Evolutionary conservation across 2,797 vertebrate genomes (phyloP).

Genomic region (Pantherophis alleghaniensis): DNA sequence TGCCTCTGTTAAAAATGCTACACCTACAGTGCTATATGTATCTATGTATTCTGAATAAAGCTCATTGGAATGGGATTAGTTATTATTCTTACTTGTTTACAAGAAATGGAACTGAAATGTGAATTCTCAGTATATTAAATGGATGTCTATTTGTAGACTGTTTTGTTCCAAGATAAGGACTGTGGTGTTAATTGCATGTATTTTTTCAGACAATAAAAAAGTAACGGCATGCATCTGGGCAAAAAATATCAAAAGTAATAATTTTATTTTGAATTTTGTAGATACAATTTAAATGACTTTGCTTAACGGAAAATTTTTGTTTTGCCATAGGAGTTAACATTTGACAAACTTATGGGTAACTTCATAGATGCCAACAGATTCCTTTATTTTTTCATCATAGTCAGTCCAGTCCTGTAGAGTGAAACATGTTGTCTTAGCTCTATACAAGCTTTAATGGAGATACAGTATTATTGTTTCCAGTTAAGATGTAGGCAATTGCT

Average conservation of each 20-base stretch:
- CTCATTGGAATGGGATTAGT: neutral
- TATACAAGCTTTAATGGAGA: neutral
- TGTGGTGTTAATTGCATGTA: neutral
- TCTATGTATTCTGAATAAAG: neutral
- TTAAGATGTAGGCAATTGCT: slow-evolving; percentile 1
- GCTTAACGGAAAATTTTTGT: slow-evolving; percentile 13
- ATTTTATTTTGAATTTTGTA: slow-evolving; percentile 42
- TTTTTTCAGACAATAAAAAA: neutral
- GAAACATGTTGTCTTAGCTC: slow-evolving; percentile 50
- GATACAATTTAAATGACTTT: slow-evolving; percentile 23
- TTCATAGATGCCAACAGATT: slow-evolving; percentile 96
- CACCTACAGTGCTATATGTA: neutral
- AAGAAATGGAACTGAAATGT: slow-evolving; percentile 28
- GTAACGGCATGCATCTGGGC: neutral
- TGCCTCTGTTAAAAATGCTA: slow-evolving; percentile 47
- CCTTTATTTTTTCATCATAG: slow-evolving; percentile 90
- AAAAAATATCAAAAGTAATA: slow-evolving; percentile 29
- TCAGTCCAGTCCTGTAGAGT: slow-evolving; percentile 92
- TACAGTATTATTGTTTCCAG: slow-evolving; percentile 5
- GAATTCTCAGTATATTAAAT: slow-evolving; percentile 28
- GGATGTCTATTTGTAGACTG: neutral
- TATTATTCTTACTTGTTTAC: neutral
- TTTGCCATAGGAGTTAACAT: slow-evolving; percentile 66
- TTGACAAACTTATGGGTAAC: slow-evolving; percentile 93
- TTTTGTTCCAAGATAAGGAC: neutral